Evolutionary conservation across 2,888 invertebrate species (phyloP), one percentile per base, ranked within the genome.

Genomic region (Mechanitis mazaeus): DNA sequence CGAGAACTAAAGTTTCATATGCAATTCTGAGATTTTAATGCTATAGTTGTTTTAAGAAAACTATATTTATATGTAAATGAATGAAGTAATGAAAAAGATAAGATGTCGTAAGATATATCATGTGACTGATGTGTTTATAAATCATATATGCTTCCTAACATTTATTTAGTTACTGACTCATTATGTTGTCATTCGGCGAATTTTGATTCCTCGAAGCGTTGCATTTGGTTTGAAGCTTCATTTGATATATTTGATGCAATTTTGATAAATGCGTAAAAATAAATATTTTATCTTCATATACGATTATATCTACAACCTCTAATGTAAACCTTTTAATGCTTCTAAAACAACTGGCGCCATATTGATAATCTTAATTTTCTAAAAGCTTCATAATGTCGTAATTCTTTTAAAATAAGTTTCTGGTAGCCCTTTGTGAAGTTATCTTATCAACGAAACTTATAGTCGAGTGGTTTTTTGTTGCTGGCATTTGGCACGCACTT

Each of bases 281-380:
- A 66, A 56, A 60, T 58, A 58, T 55, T 63, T 61, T 11, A 42
- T 9, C 42, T 35, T 7, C 42, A 42, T 42, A 9, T 7, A 4
- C 38, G 38, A 38, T 42, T 11, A 9, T 11, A 9, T 9, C 9
- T 9, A 42, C 42, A 5, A 4, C 33, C 45, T 63, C 45, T 62
- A 65, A 68, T 66, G 64, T 67, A 66, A 71, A 68, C 69, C 64
- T 58, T 55, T 63, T 59, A 65, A 54, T 56, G 50, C 47, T 42
- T 67, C 61, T 77, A 81, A 83, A 83, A 79, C 69, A 74, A 70
- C 77, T 76, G 84, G 85, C 84, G 85, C 83, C 84, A 76, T 20
- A 20, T 68, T 72, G 76, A 77, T 80, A 80, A 77, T 72, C 69
- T 67, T 67, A 69, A 67, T 67, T 68, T 72, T 70, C 72, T 74